phyloP scores from a whole-genome alignment of 1,140 invertebrate species.

The Orchesella cincta region DNA sequence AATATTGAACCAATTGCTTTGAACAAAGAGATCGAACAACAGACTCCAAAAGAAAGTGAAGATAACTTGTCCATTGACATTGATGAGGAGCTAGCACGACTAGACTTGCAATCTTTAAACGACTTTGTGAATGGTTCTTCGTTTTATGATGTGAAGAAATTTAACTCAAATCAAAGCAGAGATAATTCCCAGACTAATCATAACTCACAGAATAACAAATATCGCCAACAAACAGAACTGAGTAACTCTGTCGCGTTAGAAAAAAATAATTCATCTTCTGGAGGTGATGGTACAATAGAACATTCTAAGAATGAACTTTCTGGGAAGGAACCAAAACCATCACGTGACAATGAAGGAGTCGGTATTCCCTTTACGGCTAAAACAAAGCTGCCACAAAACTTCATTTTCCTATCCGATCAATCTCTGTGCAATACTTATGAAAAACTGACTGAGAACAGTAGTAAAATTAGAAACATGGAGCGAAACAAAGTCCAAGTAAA shows the following conservation, averaged over 20 bases:
- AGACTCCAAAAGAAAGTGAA: not conserved
- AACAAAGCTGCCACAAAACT: not conserved
- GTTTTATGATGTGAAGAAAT: too few species aligned
- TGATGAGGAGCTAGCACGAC: conserved; percentile 42
- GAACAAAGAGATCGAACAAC: not conserved
- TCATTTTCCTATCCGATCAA: conserved; percentile 3
- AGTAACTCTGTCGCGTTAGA: not conserved
- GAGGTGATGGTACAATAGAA: too few species aligned
- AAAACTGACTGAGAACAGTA: not conserved
- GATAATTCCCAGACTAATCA: too few species aligned
- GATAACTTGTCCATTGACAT: conserved; percentile 41
- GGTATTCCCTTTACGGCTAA: not conserved
- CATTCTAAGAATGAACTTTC: too few species aligned
- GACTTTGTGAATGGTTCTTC: not conserved
- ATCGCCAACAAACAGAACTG: not conserved
- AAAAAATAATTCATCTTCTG: too few species aligned
- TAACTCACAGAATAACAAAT: not conserved
- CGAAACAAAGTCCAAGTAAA: conserved; percentile 37
- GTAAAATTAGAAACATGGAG: conserved; percentile 34
- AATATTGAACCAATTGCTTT: not conserved
- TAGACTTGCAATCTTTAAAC: conserved; percentile 41
- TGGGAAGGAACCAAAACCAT: too few species aligned
- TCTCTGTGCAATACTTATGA: not conserved
- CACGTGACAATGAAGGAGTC: not conserved
- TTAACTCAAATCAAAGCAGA: too few species aligned